Evolutionary conservation across 2,113 vertebrate species (phyloP).

Genomic region (Aramus guarauna): DNA sequence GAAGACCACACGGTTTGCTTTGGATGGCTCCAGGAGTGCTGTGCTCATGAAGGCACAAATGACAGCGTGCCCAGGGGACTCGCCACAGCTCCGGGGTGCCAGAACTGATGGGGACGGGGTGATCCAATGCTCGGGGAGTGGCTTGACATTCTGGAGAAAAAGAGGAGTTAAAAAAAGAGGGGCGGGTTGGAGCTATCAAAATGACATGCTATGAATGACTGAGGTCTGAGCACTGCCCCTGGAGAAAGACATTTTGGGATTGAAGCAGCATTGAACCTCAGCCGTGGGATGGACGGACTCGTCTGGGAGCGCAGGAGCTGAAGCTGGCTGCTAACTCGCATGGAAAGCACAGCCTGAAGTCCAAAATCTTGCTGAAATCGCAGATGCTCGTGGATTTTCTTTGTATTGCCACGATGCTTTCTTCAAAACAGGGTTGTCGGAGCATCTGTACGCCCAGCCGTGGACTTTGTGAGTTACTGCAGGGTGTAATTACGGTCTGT

Average conservation of each 20-base stretch:
- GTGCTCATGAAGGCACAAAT: neutral
- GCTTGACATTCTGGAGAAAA: neutral
- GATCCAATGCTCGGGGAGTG: neutral
- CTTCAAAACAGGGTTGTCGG: accelerated
- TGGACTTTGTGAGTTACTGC: neutral
- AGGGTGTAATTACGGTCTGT: neutral
- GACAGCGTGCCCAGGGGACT: neutral
- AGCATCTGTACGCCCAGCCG: neutral
- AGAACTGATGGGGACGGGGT: neutral
- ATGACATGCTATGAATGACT: accelerated
- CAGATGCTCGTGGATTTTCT: neutral
- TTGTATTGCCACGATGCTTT: accelerated
- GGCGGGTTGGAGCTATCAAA: neutral
- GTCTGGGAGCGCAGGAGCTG: neutral
- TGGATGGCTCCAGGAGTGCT: neutral
- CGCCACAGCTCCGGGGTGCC: neutral
- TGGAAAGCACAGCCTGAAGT: neutral
- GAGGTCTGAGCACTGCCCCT: neutral
- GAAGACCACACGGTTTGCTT: neutral
- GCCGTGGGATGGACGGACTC: neutral
- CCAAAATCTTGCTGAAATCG: neutral
- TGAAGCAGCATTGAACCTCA: neutral
- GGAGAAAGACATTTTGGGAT: neutral
- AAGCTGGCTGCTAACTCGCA: accelerated
- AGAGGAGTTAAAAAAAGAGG: neutral